Evolutionary conservation across 2,113 vertebrate species (phyloP), one percentile per base, ranked within the genome.

Genomic region (Cyprinodon brontotheroides): DNA sequence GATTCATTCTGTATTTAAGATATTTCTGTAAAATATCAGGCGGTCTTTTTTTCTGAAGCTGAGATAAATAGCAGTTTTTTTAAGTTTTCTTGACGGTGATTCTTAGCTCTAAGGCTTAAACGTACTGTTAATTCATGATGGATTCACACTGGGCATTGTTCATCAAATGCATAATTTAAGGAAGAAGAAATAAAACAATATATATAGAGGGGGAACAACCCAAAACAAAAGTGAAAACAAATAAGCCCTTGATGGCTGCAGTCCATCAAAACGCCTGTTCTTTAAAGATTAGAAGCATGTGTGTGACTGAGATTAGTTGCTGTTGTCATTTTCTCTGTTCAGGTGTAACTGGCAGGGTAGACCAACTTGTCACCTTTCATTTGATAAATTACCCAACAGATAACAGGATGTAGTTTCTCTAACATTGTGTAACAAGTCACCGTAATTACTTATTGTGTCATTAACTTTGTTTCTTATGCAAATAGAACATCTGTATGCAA

Each of bases 361-460:
- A 93, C 93, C 86, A 94, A 94, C 92, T 89, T 95, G 95, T 95
- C 95, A 95, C 95, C 93, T 91, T 92, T 89, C 92, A 93, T 92
- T 94, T 94, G 94, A 96, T 94, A 94, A 96, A 97, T 95, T 87
- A 95, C 94, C 94, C 93, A 87, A 92, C 93, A 94, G 92, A 91
- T 87, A 91, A 88, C 88, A 91, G 93, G 94, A 92, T 90, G 94
- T 86, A 94, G 88, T 93, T 94, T 67, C 53, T 41, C 43, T 67
- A 68, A 79, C 65, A 69, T 29, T 40, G 67, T 77, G 45, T 65
- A 65, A 75, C n/a, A 75, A 63, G 48, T 68, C 48, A 53, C 41
- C 72, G 61, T 85, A 87, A 91, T 92, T 84, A 86, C 69, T 71
- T 78, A 65, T 68, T 82, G 77, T 89, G 89, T 88, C 79, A 83